phyloP scores from a whole-genome alignment of 2,797 vertebrate genomes.

The Eulemur mongoz region DNA sequence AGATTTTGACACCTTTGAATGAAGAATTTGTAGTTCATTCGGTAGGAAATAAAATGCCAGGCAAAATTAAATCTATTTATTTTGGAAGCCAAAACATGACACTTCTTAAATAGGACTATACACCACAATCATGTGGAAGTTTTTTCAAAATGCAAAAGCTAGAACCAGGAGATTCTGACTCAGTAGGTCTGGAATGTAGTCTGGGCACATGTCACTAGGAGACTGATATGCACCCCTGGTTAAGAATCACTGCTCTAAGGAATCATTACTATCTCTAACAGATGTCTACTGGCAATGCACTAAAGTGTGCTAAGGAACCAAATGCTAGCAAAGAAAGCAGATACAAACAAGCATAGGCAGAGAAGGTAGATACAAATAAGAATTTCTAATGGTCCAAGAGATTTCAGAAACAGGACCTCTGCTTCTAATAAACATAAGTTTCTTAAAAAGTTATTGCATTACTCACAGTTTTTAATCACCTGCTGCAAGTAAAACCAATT shows the following conservation, averaged over 20 bases:
- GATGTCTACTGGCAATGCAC: background rate
- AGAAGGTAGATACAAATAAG: background rate
- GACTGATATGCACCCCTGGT: background rate
- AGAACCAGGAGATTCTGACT: conserved; percentile 36
- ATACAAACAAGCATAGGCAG: background rate
- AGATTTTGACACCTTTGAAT: background rate
- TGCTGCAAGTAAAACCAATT: conserved; percentile 3
- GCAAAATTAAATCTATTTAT: conserved; percentile 6
- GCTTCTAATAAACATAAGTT: background rate
- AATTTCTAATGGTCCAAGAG: background rate
- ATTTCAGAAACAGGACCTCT: background rate
- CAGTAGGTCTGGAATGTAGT: conserved; percentile 23
- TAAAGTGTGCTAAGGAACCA: background rate
- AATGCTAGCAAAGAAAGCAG: background rate
- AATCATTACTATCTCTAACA: background rate
- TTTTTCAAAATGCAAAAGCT: conserved; percentile 36
- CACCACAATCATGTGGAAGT: background rate
- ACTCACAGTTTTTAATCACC: conserved; percentile 12
- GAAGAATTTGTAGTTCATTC: conserved; percentile 22
- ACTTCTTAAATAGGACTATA: background rate
- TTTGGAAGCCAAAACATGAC: background rate
- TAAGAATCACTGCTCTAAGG: background rate
- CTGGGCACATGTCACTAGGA: background rate
- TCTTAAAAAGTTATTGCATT: conserved; percentile 2
- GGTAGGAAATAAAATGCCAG: background rate